Conservation (phyloP, 1,140 invertebrate species). For the Rhynchophorus ferrugineus region DNA sequence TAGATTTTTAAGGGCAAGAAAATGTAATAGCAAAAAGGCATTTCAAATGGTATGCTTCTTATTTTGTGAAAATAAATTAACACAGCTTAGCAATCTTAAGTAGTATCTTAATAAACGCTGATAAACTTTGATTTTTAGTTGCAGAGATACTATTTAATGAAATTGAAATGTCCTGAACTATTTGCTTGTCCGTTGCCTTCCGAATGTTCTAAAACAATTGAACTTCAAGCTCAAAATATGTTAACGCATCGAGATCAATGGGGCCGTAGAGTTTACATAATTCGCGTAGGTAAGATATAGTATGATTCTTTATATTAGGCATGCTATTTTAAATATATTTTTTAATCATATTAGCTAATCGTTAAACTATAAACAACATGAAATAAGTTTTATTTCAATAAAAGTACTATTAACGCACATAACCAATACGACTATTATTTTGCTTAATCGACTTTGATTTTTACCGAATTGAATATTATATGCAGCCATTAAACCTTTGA, state of each 20-base stretch:
- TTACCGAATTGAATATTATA: too few relatives aligned
- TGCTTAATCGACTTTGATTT: too few relatives aligned
- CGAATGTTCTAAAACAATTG: constrained; percentile 35
- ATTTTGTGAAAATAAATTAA: constrained; percentile 3
- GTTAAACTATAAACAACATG: too few relatives aligned
- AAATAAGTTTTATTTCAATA: too few relatives aligned
- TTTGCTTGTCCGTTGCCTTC: constrained; percentile 38
- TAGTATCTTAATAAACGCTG: constrained; percentile 5
- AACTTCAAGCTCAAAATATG: constrained; percentile 42
- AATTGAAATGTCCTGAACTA: constrained; percentile 40
- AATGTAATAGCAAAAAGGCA: constrained; percentile 47
- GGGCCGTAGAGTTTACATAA: constrained; percentile 39
- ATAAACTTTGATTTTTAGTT: constrained; percentile 28
- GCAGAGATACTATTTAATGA: constrained; percentile 42
- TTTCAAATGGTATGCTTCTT: constrained; percentile 44
- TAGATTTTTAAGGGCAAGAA: constrained; percentile 50
- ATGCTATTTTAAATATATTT: too few relatives aligned
- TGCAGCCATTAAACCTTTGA: too few relatives aligned
- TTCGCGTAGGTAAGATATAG: constrained; percentile 41
- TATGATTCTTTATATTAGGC: too few relatives aligned
- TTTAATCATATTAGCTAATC: too few relatives aligned
- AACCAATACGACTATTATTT: too few relatives aligned
- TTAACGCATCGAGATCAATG: constrained; percentile 36
- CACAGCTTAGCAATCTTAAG: background rate
- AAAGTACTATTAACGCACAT: too few relatives aligned